phyloP scores from a whole-genome alignment of 2,113 vertebrate species.

The Entosphenus tridentatus region DNA sequence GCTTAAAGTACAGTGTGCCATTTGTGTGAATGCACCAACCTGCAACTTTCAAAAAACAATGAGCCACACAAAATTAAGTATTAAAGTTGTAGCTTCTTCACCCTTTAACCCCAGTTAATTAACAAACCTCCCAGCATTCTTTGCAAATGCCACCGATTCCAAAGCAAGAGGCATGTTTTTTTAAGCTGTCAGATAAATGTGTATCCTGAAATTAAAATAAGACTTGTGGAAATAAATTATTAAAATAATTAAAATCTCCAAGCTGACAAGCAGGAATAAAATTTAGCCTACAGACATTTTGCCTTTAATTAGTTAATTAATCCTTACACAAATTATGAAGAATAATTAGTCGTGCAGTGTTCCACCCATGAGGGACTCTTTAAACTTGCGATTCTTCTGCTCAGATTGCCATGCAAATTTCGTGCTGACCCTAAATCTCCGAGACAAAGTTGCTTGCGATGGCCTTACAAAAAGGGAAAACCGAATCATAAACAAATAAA shows the following conservation, averaged over 20 bases:
- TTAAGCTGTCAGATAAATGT: conserved; percentile 31
- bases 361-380: conserved; percentile 99
- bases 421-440: conserved; percentile 89
- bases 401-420: conserved; percentile 99
- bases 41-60: no score
- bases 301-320: conserved; percentile 99
- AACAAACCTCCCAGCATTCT: no score
- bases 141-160: no score
- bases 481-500: conserved; percentile 99
- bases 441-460: conserved; percentile 99
- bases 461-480: conserved; percentile 99
- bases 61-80: no score
- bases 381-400: conserved; percentile 99
- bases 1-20: no score
- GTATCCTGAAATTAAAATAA: conserved; percentile 35
- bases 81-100: no score
- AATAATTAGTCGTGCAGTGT: conserved; percentile 99
- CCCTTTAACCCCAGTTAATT: no score
- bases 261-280: conserved; percentile 99
- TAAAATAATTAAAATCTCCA: conserved; percentile 99
- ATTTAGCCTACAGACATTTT: conserved; percentile 99
- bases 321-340: conserved; percentile 99
- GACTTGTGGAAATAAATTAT: conserved; percentile 86
- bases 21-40: no score
- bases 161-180: no score